phyloP scores from a whole-genome alignment of 2,888 invertebrate species.

The Stenoptilia bipunctidactyla region DNA sequence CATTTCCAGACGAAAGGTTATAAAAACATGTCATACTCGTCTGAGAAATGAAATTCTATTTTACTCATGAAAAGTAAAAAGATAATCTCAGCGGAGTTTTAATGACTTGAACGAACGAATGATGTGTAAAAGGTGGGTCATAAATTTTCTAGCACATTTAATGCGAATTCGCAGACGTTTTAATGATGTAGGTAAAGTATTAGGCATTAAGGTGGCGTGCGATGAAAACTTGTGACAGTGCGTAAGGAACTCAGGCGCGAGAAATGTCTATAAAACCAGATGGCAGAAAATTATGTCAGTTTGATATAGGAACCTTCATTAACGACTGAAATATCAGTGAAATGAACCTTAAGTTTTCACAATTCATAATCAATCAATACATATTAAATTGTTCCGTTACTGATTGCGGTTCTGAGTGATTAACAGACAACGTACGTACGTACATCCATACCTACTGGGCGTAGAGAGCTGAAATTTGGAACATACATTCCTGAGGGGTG shows the following conservation, averaged over 20 bases:
- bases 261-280: no score
- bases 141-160: conserved; percentile 52
- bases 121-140: conserved; percentile 14
- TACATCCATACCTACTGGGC: no score
- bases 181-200: conserved; percentile 34
- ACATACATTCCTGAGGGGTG: no score
- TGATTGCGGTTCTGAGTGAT: no score
- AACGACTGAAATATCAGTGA: no score
- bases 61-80: background rate
- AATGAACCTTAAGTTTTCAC: no score
- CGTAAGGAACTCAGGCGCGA: conserved; percentile 12
- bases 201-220: conserved; percentile 49
- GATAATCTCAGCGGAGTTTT: conserved; percentile 22
- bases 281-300: no score
- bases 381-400: no score
- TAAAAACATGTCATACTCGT: background rate
- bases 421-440: no score
- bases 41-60: background rate
- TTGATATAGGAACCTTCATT: no score
- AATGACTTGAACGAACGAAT: conserved; percentile 27
- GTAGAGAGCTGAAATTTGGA: no score
- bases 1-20: background rate
- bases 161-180: conserved; percentile 53
- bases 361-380: no score
- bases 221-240: conserved; percentile 18